Evolutionary conservation across 2,888 invertebrate species (phyloP).

Genomic region (Neelides folsomi): DNA sequence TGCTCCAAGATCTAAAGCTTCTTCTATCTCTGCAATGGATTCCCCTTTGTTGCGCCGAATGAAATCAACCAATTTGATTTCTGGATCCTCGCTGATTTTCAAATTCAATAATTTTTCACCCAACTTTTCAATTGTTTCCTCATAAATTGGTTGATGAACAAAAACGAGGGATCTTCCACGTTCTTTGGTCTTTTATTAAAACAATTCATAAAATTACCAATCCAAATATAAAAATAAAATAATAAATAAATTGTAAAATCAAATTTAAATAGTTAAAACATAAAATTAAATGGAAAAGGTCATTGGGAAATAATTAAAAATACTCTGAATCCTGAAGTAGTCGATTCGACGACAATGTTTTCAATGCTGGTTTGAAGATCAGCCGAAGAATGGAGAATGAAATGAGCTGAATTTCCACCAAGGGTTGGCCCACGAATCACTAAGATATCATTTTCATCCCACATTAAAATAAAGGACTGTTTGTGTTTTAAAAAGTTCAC

Average conservation of each 20-base stretch:
- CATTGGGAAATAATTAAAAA: background rate
- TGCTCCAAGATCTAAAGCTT: background rate
- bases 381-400: constrained; percentile 20
- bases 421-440: background rate
- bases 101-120: constrained; percentile 6
- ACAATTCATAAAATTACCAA: too few species aligned
- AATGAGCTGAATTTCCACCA: constrained; percentile 3
- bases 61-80: constrained; percentile 12
- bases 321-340: constrained; percentile 14
- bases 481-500: background rate
- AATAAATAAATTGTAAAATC: too few species aligned
- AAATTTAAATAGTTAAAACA: too few species aligned
- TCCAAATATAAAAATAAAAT: too few species aligned
- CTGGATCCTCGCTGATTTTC: constrained; percentile 1
- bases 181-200: constrained; percentile 12
- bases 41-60: constrained; percentile 7
- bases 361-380: constrained; percentile 14
- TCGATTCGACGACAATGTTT: constrained; percentile 12
- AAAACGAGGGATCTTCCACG: constrained; percentile 19
- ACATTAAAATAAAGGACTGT: too few species aligned
- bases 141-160: constrained; percentile 23
- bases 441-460: background rate
- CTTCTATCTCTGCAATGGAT: background rate
- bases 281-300: too few species aligned
- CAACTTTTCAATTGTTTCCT: constrained; percentile 8